Conservation (phyloP, 35 echinoderm and acorn worm genomes). For the Heliocidaris erythrogramma region DNA sequence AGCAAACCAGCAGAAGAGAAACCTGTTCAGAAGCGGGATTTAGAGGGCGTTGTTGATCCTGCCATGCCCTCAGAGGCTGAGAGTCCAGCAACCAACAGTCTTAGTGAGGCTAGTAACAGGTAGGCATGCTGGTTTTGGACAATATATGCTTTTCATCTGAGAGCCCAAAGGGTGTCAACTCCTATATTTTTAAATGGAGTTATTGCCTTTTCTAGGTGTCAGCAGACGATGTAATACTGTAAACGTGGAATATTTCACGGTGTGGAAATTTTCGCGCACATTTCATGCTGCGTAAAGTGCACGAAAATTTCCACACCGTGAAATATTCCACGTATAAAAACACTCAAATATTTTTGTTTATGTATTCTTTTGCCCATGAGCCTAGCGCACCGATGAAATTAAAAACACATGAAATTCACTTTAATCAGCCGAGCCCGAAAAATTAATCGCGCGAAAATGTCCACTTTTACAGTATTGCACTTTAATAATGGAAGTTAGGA, state of each 20-base stretch:
- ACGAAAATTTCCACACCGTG: no score
- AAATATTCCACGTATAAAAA: no score
- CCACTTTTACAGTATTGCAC: no score
- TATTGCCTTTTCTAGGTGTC: neutral
- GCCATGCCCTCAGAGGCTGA: neutral
- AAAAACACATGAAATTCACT: no score
- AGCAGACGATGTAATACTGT: neutral
- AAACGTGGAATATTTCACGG: no score
- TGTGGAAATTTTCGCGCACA: no score
- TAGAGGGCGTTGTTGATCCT: constrained; percentile 39
- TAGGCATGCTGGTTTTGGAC: neutral
- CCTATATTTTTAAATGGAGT: neutral
- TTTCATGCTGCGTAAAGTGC: no score
- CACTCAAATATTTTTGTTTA: no score
- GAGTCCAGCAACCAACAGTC: neutral
- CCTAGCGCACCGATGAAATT: no score
- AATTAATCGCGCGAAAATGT: no score
- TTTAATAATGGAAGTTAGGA: neutral
- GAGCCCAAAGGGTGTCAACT: neutral
- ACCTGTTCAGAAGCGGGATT: constrained; percentile 58
- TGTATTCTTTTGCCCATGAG: no score
- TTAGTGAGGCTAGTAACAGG: constrained; percentile 42
- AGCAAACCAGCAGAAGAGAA: neutral
- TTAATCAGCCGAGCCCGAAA: no score
- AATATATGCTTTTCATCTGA: neutral